A percentile compares a stretch with the other conserved stretches of the same genome.
Evolutionary conservation across 2,888 invertebrate genomes (phyloP).

Genomic region (Abrostola triplasia): DNA sequence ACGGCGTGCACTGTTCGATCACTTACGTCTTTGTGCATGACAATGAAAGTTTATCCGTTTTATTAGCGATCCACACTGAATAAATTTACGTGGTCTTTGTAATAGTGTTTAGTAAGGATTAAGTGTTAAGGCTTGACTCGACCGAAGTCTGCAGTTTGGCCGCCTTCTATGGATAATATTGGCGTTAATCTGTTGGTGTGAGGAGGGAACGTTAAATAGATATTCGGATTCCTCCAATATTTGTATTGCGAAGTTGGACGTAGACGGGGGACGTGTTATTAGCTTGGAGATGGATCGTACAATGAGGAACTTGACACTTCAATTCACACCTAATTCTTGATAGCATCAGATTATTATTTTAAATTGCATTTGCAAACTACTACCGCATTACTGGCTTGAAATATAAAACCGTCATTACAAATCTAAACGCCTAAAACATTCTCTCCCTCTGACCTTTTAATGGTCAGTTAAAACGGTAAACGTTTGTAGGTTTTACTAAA

Average conservation of each 20-base stretch:
- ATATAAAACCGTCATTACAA: too few species aligned
- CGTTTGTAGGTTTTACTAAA: background rate
- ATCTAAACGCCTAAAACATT: too few species aligned
- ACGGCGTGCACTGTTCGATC: constrained; percentile 35
- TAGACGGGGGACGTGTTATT: constrained; percentile 52
- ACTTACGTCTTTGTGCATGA: constrained; percentile 59
- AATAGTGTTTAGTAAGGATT: constrained; percentile 83
- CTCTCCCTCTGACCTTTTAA: too few species aligned
- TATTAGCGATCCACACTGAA: constrained; percentile 80
- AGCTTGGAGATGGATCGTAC: constrained; percentile 40
- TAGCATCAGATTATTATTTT: constrained; percentile 33
- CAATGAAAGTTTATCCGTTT: constrained; percentile 74
- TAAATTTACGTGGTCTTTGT: constrained; percentile 80
- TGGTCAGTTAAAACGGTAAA: too few species aligned
- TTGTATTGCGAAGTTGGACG: constrained; percentile 62
- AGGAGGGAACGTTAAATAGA: constrained; percentile 81
- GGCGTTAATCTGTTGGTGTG: constrained; percentile 80
- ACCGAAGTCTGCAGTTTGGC: constrained; percentile 68
- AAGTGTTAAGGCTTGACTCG: constrained; percentile 70
- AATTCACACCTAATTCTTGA: constrained; percentile 39
- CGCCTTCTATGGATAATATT: constrained; percentile 76
- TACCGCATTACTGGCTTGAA: too few species aligned
- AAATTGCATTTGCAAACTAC: constrained; percentile 13
- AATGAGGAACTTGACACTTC: constrained; percentile 39
- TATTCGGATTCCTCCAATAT: constrained; percentile 71